Evolutionary conservation across 2,797 vertebrate genomes (phyloP), one percentile per base, ranked within the genome.

Genomic region (Philypnodon macrostomus): DNA sequence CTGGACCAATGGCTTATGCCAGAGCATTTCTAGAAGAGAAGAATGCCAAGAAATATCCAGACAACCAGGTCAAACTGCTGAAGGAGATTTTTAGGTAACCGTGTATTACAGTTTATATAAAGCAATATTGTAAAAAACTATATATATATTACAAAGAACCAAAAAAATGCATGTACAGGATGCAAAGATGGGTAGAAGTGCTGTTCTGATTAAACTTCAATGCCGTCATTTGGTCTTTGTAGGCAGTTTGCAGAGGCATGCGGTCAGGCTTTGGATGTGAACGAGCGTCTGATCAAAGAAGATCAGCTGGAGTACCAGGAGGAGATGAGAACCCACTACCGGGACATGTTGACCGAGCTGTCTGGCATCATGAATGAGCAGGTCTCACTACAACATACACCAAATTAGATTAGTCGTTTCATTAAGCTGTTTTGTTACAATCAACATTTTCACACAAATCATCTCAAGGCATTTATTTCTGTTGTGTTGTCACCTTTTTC

Each of bases 281-380:
- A 99, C 0, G 95, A 96, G 49, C 91, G 93, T 26, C 93, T 99
- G 35, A 98, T 99, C 82, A 99, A 99, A 75, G 95, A 99, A 79
- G 97, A 99, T 72, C 97, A 99, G 66, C 83, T 97, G 82, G 97
- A 99, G 68, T 99, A 99, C 81, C 97, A 99, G 81, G 95, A 95
- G 73, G 97, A 99, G 79, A 93, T 99, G 94, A 92, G 91, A 75
- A 91, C 93, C 73, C 95, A 99, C 79, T 98, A 99, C 35, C 91
- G 89, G 76, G 95, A 99, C 70, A 96, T 99, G 95, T 90, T 98
- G 71, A 87, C 68, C 0, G 95, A 99, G 62, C 92, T 99, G 48
- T 97, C 94, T 0, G 69, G 81, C 47, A 82, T 99, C 85, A 98
- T 98, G 95, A 97, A 95, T 7, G 95, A 98, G 71, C 95, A 97